Evolutionary conservation across 1,140 invertebrate genomes (phyloP).

Genomic region (Hypothenemus hampei): DNA sequence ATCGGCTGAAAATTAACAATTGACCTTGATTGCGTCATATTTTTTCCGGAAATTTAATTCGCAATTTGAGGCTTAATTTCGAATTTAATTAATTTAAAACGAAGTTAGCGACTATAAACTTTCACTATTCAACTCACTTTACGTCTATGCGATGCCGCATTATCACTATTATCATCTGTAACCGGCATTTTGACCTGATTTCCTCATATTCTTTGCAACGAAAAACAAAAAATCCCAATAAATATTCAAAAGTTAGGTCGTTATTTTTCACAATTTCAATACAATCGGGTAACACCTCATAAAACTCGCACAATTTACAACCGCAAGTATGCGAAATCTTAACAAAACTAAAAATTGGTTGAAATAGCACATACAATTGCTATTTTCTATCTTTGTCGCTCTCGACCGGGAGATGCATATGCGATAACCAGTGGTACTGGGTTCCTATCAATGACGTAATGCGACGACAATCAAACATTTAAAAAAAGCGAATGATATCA

Average conservation of each 20-base stretch:
- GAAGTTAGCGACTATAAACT: no score
- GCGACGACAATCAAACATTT: constrained; percentile 19
- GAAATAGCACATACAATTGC: no score
- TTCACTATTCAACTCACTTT: no score
- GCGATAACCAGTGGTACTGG: constrained; percentile 12
- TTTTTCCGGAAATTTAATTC: no score
- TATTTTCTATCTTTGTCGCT: constrained; percentile 9
- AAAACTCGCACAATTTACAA: no score
- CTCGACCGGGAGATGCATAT: constrained; percentile 12
- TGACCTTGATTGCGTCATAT: no score
- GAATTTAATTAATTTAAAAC: no score
- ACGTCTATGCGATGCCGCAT: neutral
- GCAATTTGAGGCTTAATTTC: no score
- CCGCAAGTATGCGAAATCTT: neutral
- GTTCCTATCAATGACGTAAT: no score
- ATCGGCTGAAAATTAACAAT: no score
- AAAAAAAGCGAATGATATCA: constrained; percentile 31
- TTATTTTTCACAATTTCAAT: no score
- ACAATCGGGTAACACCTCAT: no score
- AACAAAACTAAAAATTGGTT: constrained; percentile 3
- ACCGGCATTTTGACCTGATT: constrained; percentile 12
- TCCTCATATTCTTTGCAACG: constrained; percentile 1
- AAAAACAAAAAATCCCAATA: neutral
- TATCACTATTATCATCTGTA: neutral
- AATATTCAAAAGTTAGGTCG: neutral